Evolutionary conservation across 2,113 vertebrate species (phyloP), one percentile per base, ranked within the genome.

Genomic region (Hypanus sabinus): DNA sequence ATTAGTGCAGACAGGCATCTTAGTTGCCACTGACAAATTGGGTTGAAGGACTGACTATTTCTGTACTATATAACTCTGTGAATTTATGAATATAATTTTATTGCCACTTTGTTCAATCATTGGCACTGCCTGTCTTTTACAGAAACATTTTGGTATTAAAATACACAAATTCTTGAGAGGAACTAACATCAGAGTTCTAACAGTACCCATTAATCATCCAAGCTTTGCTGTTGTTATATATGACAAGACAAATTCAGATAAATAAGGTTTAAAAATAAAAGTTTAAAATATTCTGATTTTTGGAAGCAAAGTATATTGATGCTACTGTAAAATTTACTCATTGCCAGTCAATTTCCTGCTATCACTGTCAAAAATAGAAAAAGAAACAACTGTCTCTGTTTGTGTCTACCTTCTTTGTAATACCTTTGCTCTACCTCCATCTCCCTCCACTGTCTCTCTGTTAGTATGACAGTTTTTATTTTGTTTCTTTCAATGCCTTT

Each of bases 311-410:
- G 55, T 62, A 14, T n/a, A 87, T 62, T 87, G 57, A 87, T 60
- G 55, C 55, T 60, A 16, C 76, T 79, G 76, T 36, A 87, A 30
- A 60, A 12, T 30, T 60, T n/a, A 87, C 11, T 85, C 24, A n/a
- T 87, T 12, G 83, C 57, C 57, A 16, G 9, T 87, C 55, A 57
- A 10, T 60, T 87, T 87, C 10, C 83, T 60, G 83, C 83, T 5
- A n/a, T 83, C 83, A 46, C 79, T 60, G 55, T 30, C 83, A 87
- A 87, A 60, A 60, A 87, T 87, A 87, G 83, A 62, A 87, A 87
- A 60, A 55, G 70, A 60, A 87, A 36, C n/a, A 33, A 79, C 1
- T 12, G 55, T 87, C 46, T 76, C 9, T 80, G n/a, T n/a, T 83
- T 83, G 18, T 27, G 22, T 24, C 38, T 46, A 20, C 10, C 27